These are phyloP conservation scores for Machaerirhynchus nigripectus DNA, from an alignment of 2,113 vertebrate genomes.

Conservation along the genomic window DNA sequence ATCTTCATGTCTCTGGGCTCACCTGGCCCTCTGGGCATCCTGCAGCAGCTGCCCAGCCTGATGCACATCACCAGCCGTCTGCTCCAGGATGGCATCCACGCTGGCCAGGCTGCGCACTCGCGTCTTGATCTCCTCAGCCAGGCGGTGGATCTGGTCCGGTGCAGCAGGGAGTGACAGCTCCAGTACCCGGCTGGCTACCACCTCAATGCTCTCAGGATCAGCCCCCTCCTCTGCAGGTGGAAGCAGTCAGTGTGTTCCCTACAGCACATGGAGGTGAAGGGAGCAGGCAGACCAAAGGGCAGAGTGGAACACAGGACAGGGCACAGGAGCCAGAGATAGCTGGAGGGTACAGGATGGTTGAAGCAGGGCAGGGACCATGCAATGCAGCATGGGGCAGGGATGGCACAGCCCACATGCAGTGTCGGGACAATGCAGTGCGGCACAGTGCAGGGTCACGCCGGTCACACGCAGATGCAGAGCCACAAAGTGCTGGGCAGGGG, in stretches of 20 bases:
- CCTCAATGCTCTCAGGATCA: slow-evolving; percentile 93
- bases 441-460: accelerated
- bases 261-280: accelerated
- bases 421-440: accelerated
- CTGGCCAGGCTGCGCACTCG: slow-evolving; percentile 89
- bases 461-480: not conserved
- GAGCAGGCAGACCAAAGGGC: not conserved
- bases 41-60: slow-evolving; percentile 85
- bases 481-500: not conserved
- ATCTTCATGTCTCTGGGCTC: not conserved
- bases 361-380: not conserved
- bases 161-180: slow-evolving; percentile 92
- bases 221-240: slow-evolving; percentile 88
- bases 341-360: not conserved
- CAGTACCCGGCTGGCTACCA: slow-evolving; percentile 87
- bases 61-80: slow-evolving; percentile 84
- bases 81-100: slow-evolving; percentile 89
- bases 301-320: not conserved
- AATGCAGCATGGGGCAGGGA: not conserved
- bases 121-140: slow-evolving; percentile 89
- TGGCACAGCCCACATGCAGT: not conserved
- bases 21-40: slow-evolving; percentile 89
- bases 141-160: slow-evolving; percentile 85
- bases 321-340: not conserved
- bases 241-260: not conserved